These are phyloP conservation scores for Dynastes hyllus DNA, from an alignment of 2,888 invertebrate species.

Conservation along the genomic window DNA sequence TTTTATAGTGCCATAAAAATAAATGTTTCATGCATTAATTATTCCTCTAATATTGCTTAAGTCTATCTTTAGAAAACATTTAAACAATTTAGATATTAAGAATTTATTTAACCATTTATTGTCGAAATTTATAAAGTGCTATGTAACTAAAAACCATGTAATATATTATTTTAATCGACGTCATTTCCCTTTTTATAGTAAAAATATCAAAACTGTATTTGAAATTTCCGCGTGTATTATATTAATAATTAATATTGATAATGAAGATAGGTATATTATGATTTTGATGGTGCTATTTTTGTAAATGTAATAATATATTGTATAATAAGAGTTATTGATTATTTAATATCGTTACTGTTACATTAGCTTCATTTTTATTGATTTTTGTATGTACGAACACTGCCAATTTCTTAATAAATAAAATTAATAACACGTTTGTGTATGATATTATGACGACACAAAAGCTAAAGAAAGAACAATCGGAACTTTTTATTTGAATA, in stretches of 20 bases:
- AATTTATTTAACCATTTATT: too few species aligned
- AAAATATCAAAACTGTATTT: background rate
- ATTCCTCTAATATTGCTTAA: background rate
- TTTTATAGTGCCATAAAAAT: constrained; percentile 48
- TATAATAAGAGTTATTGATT: constrained; percentile 36
- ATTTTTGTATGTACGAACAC: constrained; percentile 38
- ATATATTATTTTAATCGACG: too few species aligned
- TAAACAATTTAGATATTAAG: background rate
- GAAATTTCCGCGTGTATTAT: constrained; percentile 32
- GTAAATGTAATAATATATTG: constrained; percentile 38
- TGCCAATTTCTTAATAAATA: constrained; percentile 48
- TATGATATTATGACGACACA: background rate
- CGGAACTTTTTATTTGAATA: background rate
- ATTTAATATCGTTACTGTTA: constrained; percentile 37
- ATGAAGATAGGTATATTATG: background rate
- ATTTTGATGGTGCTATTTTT: constrained; percentile 48
- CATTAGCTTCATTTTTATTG: constrained; percentile 38
- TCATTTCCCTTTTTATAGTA: too few species aligned
- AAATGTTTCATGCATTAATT: constrained; percentile 14
- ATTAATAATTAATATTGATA: constrained; percentile 3
- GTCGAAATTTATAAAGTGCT: too few species aligned
- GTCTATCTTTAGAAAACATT: too few species aligned
- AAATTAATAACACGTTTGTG: constrained; percentile 16
- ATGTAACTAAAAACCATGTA: too few species aligned
- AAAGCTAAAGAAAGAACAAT: constrained; percentile 1